Percentiles rank a stretch among this genome's conserved stretches.
Conservation (phyloP, 2,113 vertebrate species). For the Perognathus longimembris region DNA sequence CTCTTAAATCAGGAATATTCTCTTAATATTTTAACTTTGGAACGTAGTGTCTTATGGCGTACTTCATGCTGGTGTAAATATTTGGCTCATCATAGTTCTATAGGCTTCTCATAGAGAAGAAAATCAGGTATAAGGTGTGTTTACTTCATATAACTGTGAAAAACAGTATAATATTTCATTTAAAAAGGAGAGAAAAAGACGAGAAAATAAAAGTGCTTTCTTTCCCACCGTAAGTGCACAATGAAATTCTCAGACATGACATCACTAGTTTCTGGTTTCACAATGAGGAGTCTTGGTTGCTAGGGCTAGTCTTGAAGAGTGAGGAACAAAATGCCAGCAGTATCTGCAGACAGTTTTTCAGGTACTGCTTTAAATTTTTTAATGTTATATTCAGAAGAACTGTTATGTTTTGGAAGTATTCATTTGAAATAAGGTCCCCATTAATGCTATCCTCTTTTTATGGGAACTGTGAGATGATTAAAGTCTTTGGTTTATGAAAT, state of each 20-base stretch:
- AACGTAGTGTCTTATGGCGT: neutral
- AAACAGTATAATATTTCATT: neutral
- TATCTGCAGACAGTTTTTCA: neutral
- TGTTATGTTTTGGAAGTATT: neutral
- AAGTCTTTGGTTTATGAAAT: neutral
- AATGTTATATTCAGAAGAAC: neutral
- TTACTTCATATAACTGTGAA: slow-evolving; percentile 1
- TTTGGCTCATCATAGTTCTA: neutral
- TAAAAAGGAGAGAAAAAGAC: neutral
- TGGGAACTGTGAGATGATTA: neutral
- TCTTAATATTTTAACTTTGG: slow-evolving; percentile 20
- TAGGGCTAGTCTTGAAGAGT: neutral
- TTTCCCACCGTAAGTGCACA: slow-evolving; percentile 46
- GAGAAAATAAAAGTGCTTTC: neutral
- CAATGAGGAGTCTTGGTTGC: slow-evolving; percentile 44
- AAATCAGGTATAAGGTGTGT: neutral
- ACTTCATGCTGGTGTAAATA: neutral
- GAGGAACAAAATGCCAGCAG: neutral
- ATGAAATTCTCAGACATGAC: slow-evolving; percentile 71
- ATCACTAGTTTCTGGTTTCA: slow-evolving; percentile 78
- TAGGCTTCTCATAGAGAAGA: neutral
- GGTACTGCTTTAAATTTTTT: neutral
- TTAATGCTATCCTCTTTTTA: neutral
- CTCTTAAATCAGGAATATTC: slow-evolving; percentile 17
- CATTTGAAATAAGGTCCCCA: neutral